Evolutionary conservation across 2,797 vertebrate species (phyloP), one percentile per base, ranked within the genome.

Genomic region (Falco naumanni): DNA sequence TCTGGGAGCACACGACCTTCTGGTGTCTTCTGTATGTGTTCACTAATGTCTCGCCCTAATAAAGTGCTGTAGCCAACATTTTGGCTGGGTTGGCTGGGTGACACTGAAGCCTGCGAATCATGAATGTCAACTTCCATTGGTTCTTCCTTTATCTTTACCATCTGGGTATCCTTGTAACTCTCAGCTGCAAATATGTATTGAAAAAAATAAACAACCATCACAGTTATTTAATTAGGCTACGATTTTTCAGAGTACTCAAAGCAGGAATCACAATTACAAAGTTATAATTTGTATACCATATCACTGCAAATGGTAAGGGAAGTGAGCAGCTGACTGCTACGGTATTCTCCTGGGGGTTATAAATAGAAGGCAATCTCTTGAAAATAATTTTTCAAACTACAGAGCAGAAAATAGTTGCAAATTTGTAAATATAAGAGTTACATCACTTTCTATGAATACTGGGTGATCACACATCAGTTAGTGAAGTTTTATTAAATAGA

Each of bases 61-160:
- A 99, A 99, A 99, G 99, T 99, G 99, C 99, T 98, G 98, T 99
- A 99, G 97, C 98, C 98, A 96, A 99, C 97, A 39, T 93, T 98
- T 53, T 97, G 97, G 97, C 96, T 96, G 87, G 96, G 84, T 34
- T 97, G 97, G 96, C 96, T 97, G 92, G 97, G 97, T 37, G 98
- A 98, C 93, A 98, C 95, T 29, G 98, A 98, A 96, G 98, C 98
- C 76, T 98, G 98, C 1, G 99, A 98, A 81, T 98, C 97, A 14
- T 98, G 98, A 54, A 99, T 98, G 97, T 99, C 99, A 93, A 99
- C 98, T 97, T 99, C 99, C 99, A 99, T 99, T 37, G 99, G 99
- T 84, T 99, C 99, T 79, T 98, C 98, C 98, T 99, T 99, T 95
- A 99, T 98, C 96, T 98, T 98, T 92, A 99, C 98, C 94, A 97